phyloP scores from a whole-genome alignment of 2,888 invertebrate species.

The Himalopsyche kuldschensis region DNA sequence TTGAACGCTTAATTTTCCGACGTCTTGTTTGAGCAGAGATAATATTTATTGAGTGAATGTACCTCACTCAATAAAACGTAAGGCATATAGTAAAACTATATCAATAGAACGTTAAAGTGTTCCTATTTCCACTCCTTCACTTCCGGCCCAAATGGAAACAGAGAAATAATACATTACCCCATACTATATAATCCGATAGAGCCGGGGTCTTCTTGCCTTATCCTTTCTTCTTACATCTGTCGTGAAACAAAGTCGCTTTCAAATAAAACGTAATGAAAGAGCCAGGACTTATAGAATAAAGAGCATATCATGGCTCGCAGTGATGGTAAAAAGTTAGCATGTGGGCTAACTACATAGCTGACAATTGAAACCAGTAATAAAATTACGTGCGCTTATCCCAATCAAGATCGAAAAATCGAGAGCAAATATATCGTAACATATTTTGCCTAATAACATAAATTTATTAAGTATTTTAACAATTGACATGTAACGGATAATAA shows the following conservation, averaged over 20 bases:
- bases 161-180: conserved; percentile 13
- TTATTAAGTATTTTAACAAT: too few relatives aligned
- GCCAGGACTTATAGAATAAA: conserved; percentile 21
- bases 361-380: too few relatives aligned
- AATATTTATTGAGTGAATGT: neutral
- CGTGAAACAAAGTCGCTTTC: conserved; percentile 27
- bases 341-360: too few relatives aligned
- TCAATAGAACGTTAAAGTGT: neutral
- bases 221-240: neutral
- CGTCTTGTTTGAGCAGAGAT: too few relatives aligned
- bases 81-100: neutral
- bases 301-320: conserved; percentile 3
- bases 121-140: neutral
- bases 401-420: too few relatives aligned
- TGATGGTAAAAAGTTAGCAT: neutral
- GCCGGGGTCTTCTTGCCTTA: neutral
- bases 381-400: too few relatives aligned
- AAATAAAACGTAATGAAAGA: conserved; percentile 32
- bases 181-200: conserved; percentile 15
- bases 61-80: neutral
- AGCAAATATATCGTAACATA: too few relatives aligned
- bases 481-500: too few relatives aligned
- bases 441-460: too few relatives aligned
- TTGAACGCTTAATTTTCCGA: too few relatives aligned
- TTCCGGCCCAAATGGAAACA: conserved; percentile 4